Percentiles rank a stretch among this genome's conserved stretches.
Evolutionary conservation across 2,888 invertebrate species (phyloP).

Genomic region (Tetrapedia diversipes): DNA sequence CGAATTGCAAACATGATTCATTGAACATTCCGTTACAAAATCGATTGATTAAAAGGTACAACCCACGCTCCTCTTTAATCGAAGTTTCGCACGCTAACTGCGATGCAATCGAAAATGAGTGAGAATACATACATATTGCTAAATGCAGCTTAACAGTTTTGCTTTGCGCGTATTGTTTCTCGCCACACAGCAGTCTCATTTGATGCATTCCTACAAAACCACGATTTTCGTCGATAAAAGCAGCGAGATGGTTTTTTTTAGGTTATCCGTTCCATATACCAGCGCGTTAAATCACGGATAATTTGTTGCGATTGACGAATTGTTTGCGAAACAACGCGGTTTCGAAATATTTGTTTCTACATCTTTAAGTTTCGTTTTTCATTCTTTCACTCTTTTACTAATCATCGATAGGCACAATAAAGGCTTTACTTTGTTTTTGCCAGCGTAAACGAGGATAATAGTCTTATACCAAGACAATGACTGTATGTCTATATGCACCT

Average conservation of each 20-base stretch:
- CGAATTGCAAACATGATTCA: slow-evolving; percentile 34
- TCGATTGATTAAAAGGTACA: slow-evolving; percentile 26
- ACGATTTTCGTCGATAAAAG: slow-evolving; percentile 1
- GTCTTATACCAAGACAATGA: slow-evolving; percentile 37
- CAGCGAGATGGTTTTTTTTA: too few relatives aligned
- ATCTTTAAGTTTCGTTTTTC: neutral
- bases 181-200: slow-evolving; percentile 26
- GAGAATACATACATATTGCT: neutral
- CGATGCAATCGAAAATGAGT: neutral
- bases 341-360: neutral
- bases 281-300: too few relatives aligned
- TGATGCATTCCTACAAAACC: slow-evolving; percentile 14
- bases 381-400: slow-evolving; percentile 27
- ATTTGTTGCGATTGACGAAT: neutral
- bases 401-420: slow-evolving; percentile 78
- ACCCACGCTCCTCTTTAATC: neutral
- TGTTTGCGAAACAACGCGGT: too few relatives aligned
- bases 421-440: slow-evolving; percentile 75
- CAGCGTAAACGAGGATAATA: slow-evolving; percentile 71
- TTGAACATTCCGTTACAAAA: slow-evolving; percentile 18
- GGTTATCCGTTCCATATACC: too few relatives aligned
- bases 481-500: slow-evolving; percentile 39
- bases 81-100: neutral
- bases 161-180: neutral
- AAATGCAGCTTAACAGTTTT: slow-evolving; percentile 1